These are phyloP conservation scores for Oscheius onirici DNA, from an alignment of 2,888 invertebrate genomes.

Conservation along the genomic window DNA sequence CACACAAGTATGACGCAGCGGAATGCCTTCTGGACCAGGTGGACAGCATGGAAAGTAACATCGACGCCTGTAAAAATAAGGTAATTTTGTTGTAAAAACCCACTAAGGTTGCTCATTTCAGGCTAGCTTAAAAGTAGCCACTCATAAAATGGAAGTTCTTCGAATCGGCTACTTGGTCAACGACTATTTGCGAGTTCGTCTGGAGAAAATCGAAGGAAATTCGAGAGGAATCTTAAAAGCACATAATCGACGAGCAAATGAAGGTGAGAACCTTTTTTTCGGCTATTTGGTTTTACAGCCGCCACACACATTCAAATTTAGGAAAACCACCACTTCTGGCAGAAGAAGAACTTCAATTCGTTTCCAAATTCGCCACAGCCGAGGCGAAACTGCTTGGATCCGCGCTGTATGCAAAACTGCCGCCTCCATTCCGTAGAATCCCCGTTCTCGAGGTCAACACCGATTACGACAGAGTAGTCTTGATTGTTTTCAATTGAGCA, in stretches of 20 bases:
- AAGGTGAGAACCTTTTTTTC: slow-evolving; percentile 5
- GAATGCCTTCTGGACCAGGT: slow-evolving; percentile 59
- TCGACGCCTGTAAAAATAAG: slow-evolving; percentile 41
- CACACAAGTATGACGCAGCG: slow-evolving; percentile 53
- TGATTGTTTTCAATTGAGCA: too few relatives aligned
- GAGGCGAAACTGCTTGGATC: slow-evolving; percentile 40
- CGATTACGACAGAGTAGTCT: slow-evolving; percentile 26
- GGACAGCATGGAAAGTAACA: slow-evolving; percentile 49
- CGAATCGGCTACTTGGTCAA: slow-evolving; percentile 59
- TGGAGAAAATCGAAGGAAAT: slow-evolving; percentile 60
- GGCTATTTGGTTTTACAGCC: too few relatives aligned
- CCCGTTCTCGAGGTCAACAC: slow-evolving; percentile 39
- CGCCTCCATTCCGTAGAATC: slow-evolving; percentile 46
- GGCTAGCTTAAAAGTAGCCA: slow-evolving; percentile 42
- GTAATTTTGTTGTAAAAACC: not conserved
- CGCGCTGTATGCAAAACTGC: slow-evolving; percentile 34
- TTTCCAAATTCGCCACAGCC: slow-evolving; percentile 41
- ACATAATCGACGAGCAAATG: slow-evolving; percentile 42
- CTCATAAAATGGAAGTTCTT: slow-evolving; percentile 60
- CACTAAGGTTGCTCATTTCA: slow-evolving; percentile 20
- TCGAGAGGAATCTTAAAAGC: slow-evolving; percentile 43
- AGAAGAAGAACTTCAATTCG: slow-evolving; percentile 48
- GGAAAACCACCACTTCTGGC: slow-evolving; percentile 38
- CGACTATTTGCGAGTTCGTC: slow-evolving; percentile 54
- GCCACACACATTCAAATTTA: too few relatives aligned